These are phyloP conservation scores for Notiomystis cincta DNA, from an alignment of 2,113 vertebrate genomes.

Conservation along the genomic window DNA sequence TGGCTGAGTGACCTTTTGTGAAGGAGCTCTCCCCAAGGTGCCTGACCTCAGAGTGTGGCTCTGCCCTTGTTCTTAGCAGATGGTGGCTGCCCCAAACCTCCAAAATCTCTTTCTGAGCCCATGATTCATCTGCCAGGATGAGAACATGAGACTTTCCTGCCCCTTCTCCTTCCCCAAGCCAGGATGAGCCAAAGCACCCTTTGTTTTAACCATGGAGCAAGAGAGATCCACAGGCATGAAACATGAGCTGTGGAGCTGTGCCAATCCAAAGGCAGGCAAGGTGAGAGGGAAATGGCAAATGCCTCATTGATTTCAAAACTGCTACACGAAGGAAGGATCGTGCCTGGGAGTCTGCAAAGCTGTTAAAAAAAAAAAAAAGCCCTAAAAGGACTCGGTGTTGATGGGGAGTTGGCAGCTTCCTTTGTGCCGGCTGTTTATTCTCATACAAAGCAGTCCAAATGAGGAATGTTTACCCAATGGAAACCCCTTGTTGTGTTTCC, in stretches of 20 bases:
- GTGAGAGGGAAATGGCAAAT: slow-evolving; percentile 30
- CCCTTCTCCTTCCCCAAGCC: neutral
- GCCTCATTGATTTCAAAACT: slow-evolving; percentile 2
- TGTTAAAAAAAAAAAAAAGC: neutral
- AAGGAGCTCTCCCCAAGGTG: neutral
- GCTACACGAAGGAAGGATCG: slow-evolving; percentile 24
- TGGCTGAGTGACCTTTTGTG: neutral
- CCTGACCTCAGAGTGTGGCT: neutral
- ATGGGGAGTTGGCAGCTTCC: neutral
- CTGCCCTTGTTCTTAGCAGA: neutral
- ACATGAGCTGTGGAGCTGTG: neutral
- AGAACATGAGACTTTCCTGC: neutral
- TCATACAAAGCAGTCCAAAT: neutral
- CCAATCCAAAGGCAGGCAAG: neutral
- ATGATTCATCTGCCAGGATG: neutral
- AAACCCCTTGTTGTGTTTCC: slow-evolving; percentile 12
- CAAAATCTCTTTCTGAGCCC: neutral
- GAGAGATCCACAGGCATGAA: neutral
- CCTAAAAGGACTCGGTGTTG: neutral
- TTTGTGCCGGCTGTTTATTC: slow-evolving; percentile 11
- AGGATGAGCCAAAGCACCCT: neutral
- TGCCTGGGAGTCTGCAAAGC: neutral
- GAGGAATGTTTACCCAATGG: neutral
- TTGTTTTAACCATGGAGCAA: fast-evolving
- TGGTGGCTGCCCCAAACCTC: neutral